Evolutionary conservation across 64 coral and sea anemone species (phyloP), one percentile per base, ranked within the genome.

Genomic region (Hydrozoanthus tunicans): DNA sequence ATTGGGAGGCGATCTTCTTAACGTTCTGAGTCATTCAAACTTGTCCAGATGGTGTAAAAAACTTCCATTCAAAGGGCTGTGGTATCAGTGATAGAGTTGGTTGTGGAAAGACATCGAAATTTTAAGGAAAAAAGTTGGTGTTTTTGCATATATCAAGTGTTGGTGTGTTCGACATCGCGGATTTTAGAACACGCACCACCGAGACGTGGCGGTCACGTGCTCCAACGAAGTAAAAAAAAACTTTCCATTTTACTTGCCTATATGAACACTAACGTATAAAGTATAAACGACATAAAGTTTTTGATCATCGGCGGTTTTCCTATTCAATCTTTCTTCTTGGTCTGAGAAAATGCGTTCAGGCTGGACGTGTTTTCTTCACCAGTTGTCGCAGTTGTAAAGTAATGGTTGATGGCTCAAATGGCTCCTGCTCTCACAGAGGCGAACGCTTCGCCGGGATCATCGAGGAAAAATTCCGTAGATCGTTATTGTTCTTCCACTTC

Each of bases 191-290:
- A 96, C 95, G 95, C 91, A 93, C 95, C 59, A 92, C 91, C 95
- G 90, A 96, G 95, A 96, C 95, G 95, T 96, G 95, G 95, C 95
- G 95, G 95, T 96, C 95, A 96, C 95, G 95, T 96, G 95, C 86
- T 96, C 88, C 91, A 93, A 55, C 89, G 76, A 90, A 91, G 82
- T 88, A 83, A 96, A 96, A 95, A 94, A 96, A 81, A 80, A 93
- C 66, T 91, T 94, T 84, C 92, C 80, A 90, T 93, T 80, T 92
- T 96, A 63, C 91, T 88, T 58, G 83, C 72, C 91, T 92, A 56
- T 70, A 81, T 62, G 89, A 94, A 96, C 89, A 89, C 59, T 77
- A 76, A 58, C 80, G 92, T 94, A n/a, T 89, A 86, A 70, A 71
- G 94, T 91, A 91, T 77, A 94, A 20, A 72, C 62, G 57, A 73